Evolutionary conservation across 2,888 invertebrate species (phyloP).

Genomic region (Campopleginae sp.): DNA sequence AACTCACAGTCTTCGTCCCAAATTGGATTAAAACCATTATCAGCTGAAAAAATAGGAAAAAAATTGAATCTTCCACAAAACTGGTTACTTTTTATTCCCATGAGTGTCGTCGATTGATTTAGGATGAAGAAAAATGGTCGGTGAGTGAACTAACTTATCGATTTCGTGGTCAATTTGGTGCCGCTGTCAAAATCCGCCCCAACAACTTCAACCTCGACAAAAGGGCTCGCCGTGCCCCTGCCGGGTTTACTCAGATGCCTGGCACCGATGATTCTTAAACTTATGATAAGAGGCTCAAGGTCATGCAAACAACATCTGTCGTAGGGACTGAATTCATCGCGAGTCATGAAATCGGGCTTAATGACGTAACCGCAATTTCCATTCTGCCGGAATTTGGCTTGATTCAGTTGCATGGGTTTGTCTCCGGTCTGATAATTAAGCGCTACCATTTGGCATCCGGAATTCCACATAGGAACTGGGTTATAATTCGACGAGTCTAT

Average conservation of each 20-base stretch:
- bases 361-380: conserved; percentile 96
- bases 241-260: conserved; percentile 94
- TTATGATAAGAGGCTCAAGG: conserved; percentile 87
- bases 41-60: conserved; percentile 85
- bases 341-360: conserved; percentile 95
- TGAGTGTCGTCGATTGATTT: not conserved
- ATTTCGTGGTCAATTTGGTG: conserved; percentile 93
- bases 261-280: conserved; percentile 93
- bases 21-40: conserved; percentile 97
- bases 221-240: conserved; percentile 94
- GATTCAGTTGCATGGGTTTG: conserved; percentile 98
- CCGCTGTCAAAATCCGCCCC: conserved; percentile 95
- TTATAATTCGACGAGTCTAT: conserved; percentile 99
- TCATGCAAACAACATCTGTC: conserved; percentile 87
- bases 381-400: conserved; percentile 96
- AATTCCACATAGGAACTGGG: conserved; percentile 97
- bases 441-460: conserved; percentile 98
- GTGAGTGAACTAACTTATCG: conserved; percentile 88
- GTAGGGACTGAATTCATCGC: conserved; percentile 91
- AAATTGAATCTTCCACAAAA: not conserved
- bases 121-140: not conserved
- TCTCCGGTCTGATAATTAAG: conserved; percentile 98
- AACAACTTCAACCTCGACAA: conserved; percentile 95
- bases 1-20: conserved; percentile 96
- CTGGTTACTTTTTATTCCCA: not conserved